These are phyloP conservation scores for human DNA, from an alignment of 2,113 vertebrate species.

Conservation along the genomic window DNA sequence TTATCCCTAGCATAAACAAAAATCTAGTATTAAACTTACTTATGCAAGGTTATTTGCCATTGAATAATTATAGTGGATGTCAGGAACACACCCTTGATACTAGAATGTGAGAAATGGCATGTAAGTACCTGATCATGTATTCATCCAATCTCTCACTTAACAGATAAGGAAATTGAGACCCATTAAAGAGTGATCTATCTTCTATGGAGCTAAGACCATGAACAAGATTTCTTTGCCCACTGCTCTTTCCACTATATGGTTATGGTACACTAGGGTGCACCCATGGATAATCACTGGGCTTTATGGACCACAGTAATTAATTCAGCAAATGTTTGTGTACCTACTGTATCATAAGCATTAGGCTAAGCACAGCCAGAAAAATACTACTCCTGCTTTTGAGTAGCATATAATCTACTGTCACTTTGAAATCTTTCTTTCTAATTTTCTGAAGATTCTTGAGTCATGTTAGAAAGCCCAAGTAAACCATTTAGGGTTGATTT, in stretches of 20 bases:
- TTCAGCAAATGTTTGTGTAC: not conserved
- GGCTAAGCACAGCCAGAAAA: not conserved
- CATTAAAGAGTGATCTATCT: not conserved
- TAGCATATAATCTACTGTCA: not conserved
- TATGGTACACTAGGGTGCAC: too few relatives aligned
- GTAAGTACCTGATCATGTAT: not conserved
- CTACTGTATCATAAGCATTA: not conserved
- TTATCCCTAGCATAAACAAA: not conserved
- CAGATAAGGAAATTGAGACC: not conserved
- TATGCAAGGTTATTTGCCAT: not conserved
- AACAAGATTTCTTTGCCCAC: not conserved
- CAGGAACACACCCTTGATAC: not conserved
- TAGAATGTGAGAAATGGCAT: not conserved
- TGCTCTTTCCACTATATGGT: not conserved
- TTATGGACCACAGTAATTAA: not conserved
- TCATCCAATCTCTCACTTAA: not conserved
- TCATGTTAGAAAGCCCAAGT: conserved; percentile 3
- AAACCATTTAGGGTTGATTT: not conserved
- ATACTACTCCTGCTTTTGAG: not conserved
- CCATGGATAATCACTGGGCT: not conserved
- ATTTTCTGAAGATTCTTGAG: conserved; percentile 44
- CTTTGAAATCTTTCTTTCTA: not conserved
- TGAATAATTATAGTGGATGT: not conserved
- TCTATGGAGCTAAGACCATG: not conserved
- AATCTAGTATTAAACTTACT: not conserved